Evolutionary conservation across 2,113 vertebrate genomes (phyloP).

Genomic region (Fukomys damarensis): DNA sequence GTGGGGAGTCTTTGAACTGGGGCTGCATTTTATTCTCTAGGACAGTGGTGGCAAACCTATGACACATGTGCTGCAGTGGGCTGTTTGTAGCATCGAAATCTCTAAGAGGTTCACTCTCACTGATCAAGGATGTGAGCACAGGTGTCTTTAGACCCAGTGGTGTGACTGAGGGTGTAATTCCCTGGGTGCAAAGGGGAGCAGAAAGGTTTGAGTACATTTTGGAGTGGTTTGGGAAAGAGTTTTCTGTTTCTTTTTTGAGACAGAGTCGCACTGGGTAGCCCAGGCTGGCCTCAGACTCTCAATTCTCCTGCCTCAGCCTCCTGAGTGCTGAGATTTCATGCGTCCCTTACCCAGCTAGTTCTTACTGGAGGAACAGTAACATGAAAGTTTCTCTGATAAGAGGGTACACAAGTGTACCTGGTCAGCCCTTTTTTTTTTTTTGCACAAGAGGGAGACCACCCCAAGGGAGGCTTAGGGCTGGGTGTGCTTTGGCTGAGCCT

Average conservation of each 20-base stretch:
- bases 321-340: not conserved
- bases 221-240: not conserved
- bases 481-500: not conserved
- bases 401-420: not conserved
- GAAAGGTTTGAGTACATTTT: not conserved
- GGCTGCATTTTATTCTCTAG: not conserved
- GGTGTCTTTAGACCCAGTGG: conserved; percentile 11
- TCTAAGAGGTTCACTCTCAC: not conserved
- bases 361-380: not conserved
- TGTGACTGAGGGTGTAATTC: conserved; percentile 9
- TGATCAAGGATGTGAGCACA: not conserved
- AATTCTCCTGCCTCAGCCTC: not conserved
- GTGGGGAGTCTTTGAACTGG: not conserved
- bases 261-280: not conserved
- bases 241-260: not conserved
- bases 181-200: not conserved
- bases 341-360: not conserved
- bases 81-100: not conserved
- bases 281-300: not conserved
- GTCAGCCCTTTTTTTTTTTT: not conserved
- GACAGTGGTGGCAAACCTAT: not conserved
- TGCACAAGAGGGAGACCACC: not conserved
- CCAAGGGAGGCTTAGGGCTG: not conserved
- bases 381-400: not conserved
- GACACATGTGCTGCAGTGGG: not conserved